A percentile compares a stretch with the other conserved stretches of the same genome.
Conservation (phyloP, 2,888 invertebrate genomes). For the Sphinx pinastri region DNA sequence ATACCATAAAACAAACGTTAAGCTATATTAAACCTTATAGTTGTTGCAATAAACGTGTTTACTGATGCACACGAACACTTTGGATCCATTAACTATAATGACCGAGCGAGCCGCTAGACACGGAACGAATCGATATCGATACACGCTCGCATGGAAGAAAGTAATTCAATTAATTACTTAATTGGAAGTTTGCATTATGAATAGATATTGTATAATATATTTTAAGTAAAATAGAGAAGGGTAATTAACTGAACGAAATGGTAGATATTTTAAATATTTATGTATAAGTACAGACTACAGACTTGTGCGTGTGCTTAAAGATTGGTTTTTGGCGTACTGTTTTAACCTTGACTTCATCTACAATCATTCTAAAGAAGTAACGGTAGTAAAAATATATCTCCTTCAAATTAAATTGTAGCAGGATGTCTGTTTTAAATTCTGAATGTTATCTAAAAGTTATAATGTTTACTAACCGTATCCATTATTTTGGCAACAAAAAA, state of each 20-base stretch:
- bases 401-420: no score
- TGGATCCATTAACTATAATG: conserved; percentile 42
- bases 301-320: no score
- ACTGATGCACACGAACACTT: conserved; percentile 44
- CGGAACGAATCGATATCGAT: conserved; percentile 51
- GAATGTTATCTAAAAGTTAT: no score
- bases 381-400: no score
- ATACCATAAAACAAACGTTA: neutral
- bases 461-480: no score
- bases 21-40: neutral
- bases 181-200: neutral
- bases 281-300: no score
- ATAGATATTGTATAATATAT: neutral
- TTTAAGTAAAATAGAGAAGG: neutral
- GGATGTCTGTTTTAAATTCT: no score
- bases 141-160: neutral
- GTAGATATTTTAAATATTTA: neutral
- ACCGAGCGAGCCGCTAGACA: conserved; percentile 63
- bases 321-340: neutral
- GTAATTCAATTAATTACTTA: neutral
- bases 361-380: no score
- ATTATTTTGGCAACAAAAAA: no score
- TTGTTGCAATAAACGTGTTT: neutral
- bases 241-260: neutral
- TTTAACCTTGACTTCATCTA: no score